Evolutionary conservation across 92 coral and sea anemone genomes (phyloP).

Genomic region (Paramuricea clavata): DNA sequence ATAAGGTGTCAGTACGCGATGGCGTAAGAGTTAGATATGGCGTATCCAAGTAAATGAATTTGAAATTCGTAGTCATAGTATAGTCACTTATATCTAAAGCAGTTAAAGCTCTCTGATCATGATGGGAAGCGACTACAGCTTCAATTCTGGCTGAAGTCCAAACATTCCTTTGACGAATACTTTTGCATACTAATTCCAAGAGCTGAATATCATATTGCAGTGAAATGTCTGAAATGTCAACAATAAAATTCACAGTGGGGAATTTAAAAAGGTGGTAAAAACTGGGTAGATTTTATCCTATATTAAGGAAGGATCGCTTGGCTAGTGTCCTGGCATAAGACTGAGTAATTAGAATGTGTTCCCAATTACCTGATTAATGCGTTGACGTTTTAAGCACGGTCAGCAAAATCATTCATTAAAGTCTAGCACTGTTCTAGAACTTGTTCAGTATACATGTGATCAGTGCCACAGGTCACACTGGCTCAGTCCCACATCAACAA

Average conservation of each 20-base stretch:
- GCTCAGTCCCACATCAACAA: neutral
- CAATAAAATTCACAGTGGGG: neutral
- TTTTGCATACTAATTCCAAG: neutral
- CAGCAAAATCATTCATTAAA: neutral
- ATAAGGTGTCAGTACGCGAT: no score
- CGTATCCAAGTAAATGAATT: no score
- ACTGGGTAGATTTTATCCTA: neutral
- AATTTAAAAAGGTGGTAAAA: neutral
- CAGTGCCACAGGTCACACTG: neutral
- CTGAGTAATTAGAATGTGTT: neutral
- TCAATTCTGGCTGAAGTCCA: no score
- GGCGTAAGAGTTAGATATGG: no score
- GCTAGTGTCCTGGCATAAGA: neutral
- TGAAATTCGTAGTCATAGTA: no score
- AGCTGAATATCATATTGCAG: no score
- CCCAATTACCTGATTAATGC: neutral
- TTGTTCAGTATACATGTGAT: neutral
- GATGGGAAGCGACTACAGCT: no score
- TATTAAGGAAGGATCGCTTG: no score
- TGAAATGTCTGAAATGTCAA: no score
- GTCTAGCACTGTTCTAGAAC: neutral
- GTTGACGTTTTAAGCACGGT: neutral
- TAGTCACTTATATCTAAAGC: no score
- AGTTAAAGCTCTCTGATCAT: no score
- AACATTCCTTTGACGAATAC: neutral